Evolutionary conservation across 2,888 invertebrate species (phyloP).

Genomic region (Altica lythri): DNA sequence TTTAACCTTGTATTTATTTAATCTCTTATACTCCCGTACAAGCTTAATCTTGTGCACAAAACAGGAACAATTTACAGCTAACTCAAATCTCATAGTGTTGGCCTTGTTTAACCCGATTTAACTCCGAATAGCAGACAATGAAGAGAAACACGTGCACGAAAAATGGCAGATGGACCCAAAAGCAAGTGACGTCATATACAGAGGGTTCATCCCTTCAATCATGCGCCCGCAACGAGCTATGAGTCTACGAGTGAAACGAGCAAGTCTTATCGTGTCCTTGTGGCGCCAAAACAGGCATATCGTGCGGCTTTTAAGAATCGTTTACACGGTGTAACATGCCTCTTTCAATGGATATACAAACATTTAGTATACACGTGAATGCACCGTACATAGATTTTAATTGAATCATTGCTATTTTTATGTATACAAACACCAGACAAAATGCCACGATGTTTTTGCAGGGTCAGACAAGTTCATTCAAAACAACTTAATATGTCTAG

Average conservation of each 20-base stretch:
- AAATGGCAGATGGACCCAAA: conserved; percentile 31
- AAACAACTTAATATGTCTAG: too few relatives aligned
- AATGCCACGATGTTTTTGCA: too few relatives aligned
- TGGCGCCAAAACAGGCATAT: not conserved
- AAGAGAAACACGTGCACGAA: conserved; percentile 30
- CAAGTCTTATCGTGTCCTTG: not conserved
- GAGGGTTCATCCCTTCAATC: conserved; percentile 30
- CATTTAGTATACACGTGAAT: too few relatives aligned
- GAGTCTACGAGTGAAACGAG: not conserved
- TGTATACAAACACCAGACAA: too few relatives aligned
- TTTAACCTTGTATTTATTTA: too few relatives aligned
- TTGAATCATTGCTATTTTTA: too few relatives aligned
- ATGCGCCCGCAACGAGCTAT: not conserved
- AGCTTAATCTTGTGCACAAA: too few relatives aligned
- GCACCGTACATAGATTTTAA: too few relatives aligned
- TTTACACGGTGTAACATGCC: not conserved
- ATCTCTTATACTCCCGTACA: too few relatives aligned
- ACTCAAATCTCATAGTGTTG: not conserved
- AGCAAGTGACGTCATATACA: conserved; percentile 31
- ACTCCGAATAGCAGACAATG: conserved; percentile 24
- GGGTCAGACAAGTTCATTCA: too few relatives aligned
- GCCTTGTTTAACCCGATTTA: not conserved
- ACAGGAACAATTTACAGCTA: conserved; percentile 6
- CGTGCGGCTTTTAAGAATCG: not conserved
- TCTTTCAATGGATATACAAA: conserved; percentile 2